phyloP scores from a whole-genome alignment of 1,140 invertebrate species.

The Trigoniulus corallinus region DNA sequence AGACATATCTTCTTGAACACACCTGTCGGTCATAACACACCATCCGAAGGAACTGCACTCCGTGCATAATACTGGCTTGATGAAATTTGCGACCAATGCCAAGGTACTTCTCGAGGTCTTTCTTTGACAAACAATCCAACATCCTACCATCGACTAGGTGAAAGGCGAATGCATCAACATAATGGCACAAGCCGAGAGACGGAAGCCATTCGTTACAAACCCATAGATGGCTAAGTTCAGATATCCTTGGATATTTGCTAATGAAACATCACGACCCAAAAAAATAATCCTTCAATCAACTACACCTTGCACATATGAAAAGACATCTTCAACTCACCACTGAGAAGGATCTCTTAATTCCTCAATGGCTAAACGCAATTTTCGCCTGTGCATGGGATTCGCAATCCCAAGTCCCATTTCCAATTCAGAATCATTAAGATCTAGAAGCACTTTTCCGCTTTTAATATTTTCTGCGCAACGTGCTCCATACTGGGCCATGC shows the following conservation, averaged over 20 bases:
- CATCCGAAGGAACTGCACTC: constrained; percentile 74
- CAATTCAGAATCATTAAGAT: constrained; percentile 71
- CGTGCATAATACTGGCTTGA: constrained; percentile 81
- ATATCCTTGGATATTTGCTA: constrained; percentile 69
- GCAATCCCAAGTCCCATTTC: constrained; percentile 69
- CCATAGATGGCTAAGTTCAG: constrained; percentile 73
- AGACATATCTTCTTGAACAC: constrained; percentile 18
- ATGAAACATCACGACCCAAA: not conserved
- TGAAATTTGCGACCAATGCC: constrained; percentile 71
- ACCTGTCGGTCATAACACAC: constrained; percentile 85
- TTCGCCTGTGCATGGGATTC: constrained; percentile 82
- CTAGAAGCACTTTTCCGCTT: constrained; percentile 80
- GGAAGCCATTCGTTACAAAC: constrained; percentile 81
- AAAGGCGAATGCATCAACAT: constrained; percentile 69
- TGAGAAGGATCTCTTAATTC: constrained; percentile 63
- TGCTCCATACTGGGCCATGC: constrained; percentile 82
- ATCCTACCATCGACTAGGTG: constrained; percentile 81
- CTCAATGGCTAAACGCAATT: constrained; percentile 81
- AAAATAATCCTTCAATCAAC: not conserved
- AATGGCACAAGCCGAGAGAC: constrained; percentile 73
- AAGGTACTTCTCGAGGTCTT: constrained; percentile 81
- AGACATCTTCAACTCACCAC: constrained; percentile 16
- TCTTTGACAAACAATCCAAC: constrained; percentile 78
- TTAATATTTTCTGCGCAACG: constrained; percentile 82
- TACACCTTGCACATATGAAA: not conserved